These are phyloP conservation scores for Podabrus alpinus DNA, from an alignment of 2,888 invertebrate genomes.

Conservation along the genomic window DNA sequence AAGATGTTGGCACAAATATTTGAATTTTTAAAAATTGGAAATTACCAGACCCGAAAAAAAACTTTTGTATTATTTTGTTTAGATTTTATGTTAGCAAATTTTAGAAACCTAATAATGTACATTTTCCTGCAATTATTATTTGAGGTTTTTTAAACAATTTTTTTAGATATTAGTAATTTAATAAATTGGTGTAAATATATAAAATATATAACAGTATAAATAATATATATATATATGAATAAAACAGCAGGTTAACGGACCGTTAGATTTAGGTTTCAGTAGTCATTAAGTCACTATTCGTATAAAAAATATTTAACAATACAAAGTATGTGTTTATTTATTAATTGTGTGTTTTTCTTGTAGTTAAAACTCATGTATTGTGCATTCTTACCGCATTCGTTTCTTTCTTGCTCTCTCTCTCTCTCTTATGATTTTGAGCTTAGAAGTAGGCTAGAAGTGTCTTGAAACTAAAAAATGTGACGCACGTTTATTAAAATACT, in stretches of 20 bases:
- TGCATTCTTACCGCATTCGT: neutral
- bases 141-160: conserved; percentile 6
- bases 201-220: conserved; percentile 20
- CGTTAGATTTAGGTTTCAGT: conserved; percentile 29
- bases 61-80: neutral
- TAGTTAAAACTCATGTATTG: conserved; percentile 5
- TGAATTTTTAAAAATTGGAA: neutral
- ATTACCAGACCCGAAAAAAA: neutral
- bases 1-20: neutral
- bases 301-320: conserved; percentile 23
- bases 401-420: neutral
- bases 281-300: conserved; percentile 20
- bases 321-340: conserved; percentile 24
- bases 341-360: conserved; percentile 24
- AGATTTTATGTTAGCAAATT: neutral
- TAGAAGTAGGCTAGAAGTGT: neutral
- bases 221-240: conserved; percentile 14
- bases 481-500: neutral
- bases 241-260: conserved; percentile 32
- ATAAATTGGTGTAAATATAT: conserved; percentile 31
- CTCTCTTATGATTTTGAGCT: neutral
- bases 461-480: neutral
- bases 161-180: conserved; percentile 13
- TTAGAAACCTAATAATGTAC: conserved; percentile 6
- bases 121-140: conserved; percentile 29